A percentile compares a stretch with the other conserved stretches of the same genome.
phyloP scores from a whole-genome alignment of 2,113 vertebrate species.

The Tachycineta bicolor region DNA sequence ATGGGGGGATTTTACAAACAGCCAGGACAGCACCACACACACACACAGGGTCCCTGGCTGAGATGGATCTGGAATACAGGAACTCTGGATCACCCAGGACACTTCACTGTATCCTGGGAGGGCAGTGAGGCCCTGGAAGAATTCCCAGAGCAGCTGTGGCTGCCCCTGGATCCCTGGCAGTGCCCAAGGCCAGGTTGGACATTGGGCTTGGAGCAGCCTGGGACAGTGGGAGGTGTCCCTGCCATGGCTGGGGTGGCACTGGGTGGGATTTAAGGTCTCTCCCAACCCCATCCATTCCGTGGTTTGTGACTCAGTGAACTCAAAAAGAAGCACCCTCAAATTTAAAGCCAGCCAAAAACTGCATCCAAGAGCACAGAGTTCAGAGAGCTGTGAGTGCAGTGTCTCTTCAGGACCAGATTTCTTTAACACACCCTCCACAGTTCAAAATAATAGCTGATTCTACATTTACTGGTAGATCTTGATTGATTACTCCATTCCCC shows the following conservation, averaged over 20 bases:
- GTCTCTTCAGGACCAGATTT: neutral
- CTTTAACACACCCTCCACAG: neutral
- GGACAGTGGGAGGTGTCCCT: neutral
- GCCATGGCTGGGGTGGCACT: neutral
- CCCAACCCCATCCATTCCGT: neutral
- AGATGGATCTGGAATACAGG: neutral
- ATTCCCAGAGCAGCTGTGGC: no score
- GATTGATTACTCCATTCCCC: neutral
- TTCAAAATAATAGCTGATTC: neutral
- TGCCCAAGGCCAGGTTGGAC: no score
- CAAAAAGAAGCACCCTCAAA: neutral
- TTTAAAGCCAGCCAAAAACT: neutral
- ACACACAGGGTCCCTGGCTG: neutral
- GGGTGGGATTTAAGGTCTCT: accelerated
- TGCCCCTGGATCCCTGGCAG: no score
- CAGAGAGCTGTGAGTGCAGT: neutral
- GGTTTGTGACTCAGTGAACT: neutral
- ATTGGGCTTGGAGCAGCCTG: no score
- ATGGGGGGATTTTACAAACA: neutral
- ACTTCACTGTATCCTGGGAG: accelerated
- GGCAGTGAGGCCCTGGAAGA: no score
- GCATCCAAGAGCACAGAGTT: neutral
- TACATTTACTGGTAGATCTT: neutral
- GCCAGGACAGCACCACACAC: neutral
- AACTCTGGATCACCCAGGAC: neutral